These are phyloP conservation scores for Podarcis muralis DNA, from an alignment of 2,113 vertebrate genomes.

Conservation along the genomic window DNA sequence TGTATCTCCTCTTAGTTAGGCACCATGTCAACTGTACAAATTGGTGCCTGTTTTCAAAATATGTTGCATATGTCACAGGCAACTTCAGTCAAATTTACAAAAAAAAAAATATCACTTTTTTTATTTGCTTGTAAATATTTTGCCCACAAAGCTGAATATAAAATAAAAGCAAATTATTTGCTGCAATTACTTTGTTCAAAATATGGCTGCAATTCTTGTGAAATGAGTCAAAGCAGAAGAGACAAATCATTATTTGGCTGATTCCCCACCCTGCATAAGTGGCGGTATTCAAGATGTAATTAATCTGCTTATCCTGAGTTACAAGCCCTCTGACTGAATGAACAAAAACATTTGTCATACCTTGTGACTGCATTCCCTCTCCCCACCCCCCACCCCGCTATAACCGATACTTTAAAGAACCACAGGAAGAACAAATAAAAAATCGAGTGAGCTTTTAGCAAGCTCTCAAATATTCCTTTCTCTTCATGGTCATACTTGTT, in stretches of 20 bases:
- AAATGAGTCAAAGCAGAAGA: slow-evolving; percentile 4
- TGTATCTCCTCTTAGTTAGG: background rate
- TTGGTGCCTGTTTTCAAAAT: background rate
- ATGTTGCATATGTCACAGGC: background rate
- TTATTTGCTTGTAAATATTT: background rate
- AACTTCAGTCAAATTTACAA: background rate
- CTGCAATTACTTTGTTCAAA: background rate
- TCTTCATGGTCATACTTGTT: background rate
- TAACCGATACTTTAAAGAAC: background rate
- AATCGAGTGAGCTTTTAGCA: background rate
- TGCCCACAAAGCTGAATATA: background rate
- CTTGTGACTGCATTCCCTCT: background rate
- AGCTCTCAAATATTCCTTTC: background rate
- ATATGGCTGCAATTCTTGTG: background rate
- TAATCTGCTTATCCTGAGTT: background rate
- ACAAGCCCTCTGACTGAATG: background rate
- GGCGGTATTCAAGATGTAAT: background rate
- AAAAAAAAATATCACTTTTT: background rate
- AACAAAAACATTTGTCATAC: background rate
- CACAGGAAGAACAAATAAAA: background rate
- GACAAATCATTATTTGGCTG: background rate
- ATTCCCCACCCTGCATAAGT: background rate
- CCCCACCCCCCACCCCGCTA: background rate
- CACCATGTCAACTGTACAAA: no score
- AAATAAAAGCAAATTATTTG: background rate